Evolutionary conservation across 2,797 vertebrate genomes (phyloP), one percentile per base, ranked within the genome.

Genomic region (Chrosomus eos): DNA sequence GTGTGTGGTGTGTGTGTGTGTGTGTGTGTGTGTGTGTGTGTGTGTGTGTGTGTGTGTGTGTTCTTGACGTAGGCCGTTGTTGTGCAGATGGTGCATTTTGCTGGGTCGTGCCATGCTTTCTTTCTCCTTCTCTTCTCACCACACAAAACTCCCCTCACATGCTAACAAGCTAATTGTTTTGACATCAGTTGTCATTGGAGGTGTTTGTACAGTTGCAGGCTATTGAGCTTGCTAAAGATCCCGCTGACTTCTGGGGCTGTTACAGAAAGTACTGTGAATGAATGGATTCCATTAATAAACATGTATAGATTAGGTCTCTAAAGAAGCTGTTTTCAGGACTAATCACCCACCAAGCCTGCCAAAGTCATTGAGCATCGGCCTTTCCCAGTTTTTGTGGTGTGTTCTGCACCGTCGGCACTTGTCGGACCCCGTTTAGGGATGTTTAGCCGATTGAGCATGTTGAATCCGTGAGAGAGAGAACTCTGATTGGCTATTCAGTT

Each of bases 81-180:
- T 74, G 26, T 23, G 23, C 83, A 89, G 87, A 88, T 89, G 82
- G 82, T 81, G 72, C 81, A 85, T 83, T 83, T 70, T 82, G 28
- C 3, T 7, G 4, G 43, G 71, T 71, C n/a, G 36, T 14, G 58
- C 45, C 26, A 31, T 48, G 40, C 78, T 86, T 74, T 40, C 77
- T 53, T 64, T 80, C 71, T 83, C 60, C 4, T 62, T 53, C 53
- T 83, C 28, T 55, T 28, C 43, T 18, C 48, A 21, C 38, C 81
- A 86, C 28, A 7, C 86, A 33, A 51, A 79, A 88, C 23, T 83
- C 26, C 26, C 8, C 66, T 85, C 62, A 4, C 51, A 72, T 87
- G 77, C 74, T 53, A 82, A 84, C 75, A 68, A 80, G 68, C 31
- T 70, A 58, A 38, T 36, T 36, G 53, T 80, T 84, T 86, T 86